Evolutionary conservation across 2,888 invertebrate genomes (phyloP), one percentile per base, ranked within the genome.

Genomic region (Gastrophysa polygoni): DNA sequence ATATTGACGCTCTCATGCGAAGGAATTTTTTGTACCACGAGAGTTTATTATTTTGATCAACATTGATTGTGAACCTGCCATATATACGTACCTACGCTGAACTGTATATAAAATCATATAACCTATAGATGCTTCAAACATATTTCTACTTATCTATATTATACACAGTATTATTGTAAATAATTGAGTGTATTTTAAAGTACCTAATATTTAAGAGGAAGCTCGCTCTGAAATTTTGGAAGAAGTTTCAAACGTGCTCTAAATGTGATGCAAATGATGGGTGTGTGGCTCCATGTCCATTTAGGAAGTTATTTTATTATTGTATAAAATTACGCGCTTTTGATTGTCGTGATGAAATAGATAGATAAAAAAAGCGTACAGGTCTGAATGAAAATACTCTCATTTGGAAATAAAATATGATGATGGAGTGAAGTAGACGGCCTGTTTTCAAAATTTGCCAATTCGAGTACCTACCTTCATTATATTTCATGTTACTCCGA

Each of bases 311-410:
- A 78, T 78, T 78, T 79, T 79, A 74, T 74, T 77, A 78, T 77
- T 73, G 73, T 69, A 73, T 73, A 74, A 75, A 70, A 72, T 77
- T 78, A 75, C 76, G 76, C 79, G 80, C 80, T 80, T 80, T 75
- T 80, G 77, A 78, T 71, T 80, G 80, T 80, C 78, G 79, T 80
- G 78, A 79, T 80, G 78, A 72, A 76, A 76, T 75, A 74, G 73
- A 52, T 34, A 29, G 20, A 20, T 20, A 52, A 20, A 5, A 54
- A 17, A 54, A 16, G 6, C 2, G 7, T 16, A 7, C 8, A 18
- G 18, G 46, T 46, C 21, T 2, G 18, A 14, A 2, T 4, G 46
- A 18, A 18, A 10, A 38, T 14, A 14, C 14, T 3, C 10, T 32
- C 32, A 32, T 8, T 32, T 11, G 4, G 7, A 24, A 24, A 24